A percentile compares a stretch with the other conserved stretches of the same genome.
These are phyloP conservation scores for Anoncus sp. DNA, from an alignment of 2,888 invertebrate genomes.

Conservation along the genomic window DNA sequence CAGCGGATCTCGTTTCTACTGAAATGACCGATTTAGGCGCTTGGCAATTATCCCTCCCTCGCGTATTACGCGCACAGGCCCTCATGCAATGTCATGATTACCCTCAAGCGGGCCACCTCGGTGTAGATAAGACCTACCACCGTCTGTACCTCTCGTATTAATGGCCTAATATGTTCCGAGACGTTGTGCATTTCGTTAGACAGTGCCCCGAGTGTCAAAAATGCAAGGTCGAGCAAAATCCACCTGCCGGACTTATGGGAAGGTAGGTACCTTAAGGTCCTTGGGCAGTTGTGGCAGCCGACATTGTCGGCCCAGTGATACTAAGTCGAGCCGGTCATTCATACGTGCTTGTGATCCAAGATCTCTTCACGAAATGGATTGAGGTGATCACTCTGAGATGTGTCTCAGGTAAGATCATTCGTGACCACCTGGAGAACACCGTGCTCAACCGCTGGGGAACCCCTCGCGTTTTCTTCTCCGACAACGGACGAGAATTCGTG, in stretches of 20 bases:
- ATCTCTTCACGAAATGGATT: constrained; percentile 66
- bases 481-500: constrained; percentile 46
- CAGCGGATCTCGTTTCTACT: background rate
- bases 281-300: constrained; percentile 64
- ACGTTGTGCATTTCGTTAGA: constrained; percentile 50
- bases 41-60: constrained; percentile 59
- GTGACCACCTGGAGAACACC: constrained; percentile 28
- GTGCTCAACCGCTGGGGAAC: constrained; percentile 46
- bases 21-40: background rate
- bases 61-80: background rate
- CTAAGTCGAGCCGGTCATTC: constrained; percentile 44
- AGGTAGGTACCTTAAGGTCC: constrained; percentile 37
- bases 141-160: constrained; percentile 56
- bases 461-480: constrained; percentile 21
- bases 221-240: constrained; percentile 44
- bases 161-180: constrained; percentile 65
- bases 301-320: constrained; percentile 62
- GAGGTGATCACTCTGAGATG: too few relatives aligned
- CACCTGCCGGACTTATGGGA: constrained; percentile 44
- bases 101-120: constrained; percentile 56
- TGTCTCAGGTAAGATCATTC: constrained; percentile 45
- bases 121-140: constrained; percentile 55
- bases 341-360: too few relatives aligned
- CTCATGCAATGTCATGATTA: constrained; percentile 46
- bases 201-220: constrained; percentile 58